Evolutionary conservation across 2,797 vertebrate genomes (phyloP), one percentile per base, ranked within the genome.

Genomic region (Microctenopoma lineatum): DNA sequence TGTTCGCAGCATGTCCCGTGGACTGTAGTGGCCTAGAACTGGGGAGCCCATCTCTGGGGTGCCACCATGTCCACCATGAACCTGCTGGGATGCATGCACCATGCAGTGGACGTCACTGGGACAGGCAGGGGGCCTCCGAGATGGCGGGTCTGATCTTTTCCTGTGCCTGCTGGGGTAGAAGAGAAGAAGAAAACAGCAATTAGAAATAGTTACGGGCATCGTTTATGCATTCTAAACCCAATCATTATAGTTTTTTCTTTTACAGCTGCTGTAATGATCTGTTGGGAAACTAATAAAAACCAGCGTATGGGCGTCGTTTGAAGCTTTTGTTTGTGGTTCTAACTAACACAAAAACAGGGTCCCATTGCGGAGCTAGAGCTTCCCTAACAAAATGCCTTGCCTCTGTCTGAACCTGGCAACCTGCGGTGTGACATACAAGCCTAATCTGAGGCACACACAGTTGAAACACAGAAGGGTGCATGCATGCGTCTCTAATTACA

Each of bases 51-150:
- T 90, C 65, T 97, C 97, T 44, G 95, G 11, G 3, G 95, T 90
- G 72, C 95, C 94, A 41, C 94, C 80, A 0, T 96, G 96, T 50
- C 91, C 94, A 0, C 87, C 73, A 8, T 92, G 92, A n/a, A 81
- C 77, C 50, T 93, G 91, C 95, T 96, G 70, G 86, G 95, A 92
- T 4, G 95, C 91, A 71, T 98, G 97, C 6, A 97, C 91, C 8
- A 95, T 94, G 81, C 97, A 98, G 86, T 97, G 96, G 66, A 94
- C 73, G 0, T 99, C 97, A 18, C 85, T 95, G 75, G 96, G 95
- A 55, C 97, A 95, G 52, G 95, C 96, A 0, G 97, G 96, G 45
- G 96, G 96, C 9, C 96, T 94, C 5, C 93, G 93, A 18, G 95
- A 91, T 5, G 96, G 94, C 0, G 97, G 96, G 3, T 98, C 97